phyloP scores from a whole-genome alignment of 2,797 vertebrate genomes.

The Macroramphosus scolopax region DNA sequence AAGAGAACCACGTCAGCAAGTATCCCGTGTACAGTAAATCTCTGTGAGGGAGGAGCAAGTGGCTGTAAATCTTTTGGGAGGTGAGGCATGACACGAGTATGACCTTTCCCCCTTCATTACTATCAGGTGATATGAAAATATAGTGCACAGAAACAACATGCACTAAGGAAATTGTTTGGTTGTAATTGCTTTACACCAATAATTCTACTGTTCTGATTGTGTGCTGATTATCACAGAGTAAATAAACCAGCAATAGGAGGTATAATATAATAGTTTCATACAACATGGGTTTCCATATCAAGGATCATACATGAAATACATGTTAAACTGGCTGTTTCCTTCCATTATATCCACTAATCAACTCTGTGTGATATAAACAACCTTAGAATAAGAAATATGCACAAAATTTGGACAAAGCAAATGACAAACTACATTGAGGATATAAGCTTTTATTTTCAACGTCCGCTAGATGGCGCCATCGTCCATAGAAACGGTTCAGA shows the following conservation, averaged over 20 bases:
- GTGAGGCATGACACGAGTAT: conserved; percentile 48
- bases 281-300: conserved; percentile 2
- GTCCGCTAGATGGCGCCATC: conserved; percentile 79
- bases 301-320: conserved; percentile 5
- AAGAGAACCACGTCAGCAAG: conserved; percentile 68
- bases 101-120: conserved; percentile 48
- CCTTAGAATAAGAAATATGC: background rate
- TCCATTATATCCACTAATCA: background rate
- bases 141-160: background rate
- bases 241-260: conserved; percentile 64
- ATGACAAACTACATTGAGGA: conserved; percentile 1
- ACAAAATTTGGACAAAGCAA: conserved; percentile 1
- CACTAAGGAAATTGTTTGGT: background rate
- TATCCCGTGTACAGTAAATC: conserved; percentile 73
- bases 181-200: too few species aligned
- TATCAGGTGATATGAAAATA: conserved; percentile 23
- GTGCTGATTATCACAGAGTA: conserved; percentile 8
- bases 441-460: background rate
- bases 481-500: conserved; percentile 68
- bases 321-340: conserved; percentile 2
- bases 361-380: background rate
- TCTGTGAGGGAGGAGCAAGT: conserved; percentile 51
- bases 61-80: conserved; percentile 54
- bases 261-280: conserved; percentile 36
- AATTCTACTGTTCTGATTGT: too few species aligned